A percentile compares a stretch with the other conserved stretches of the same genome.
Evolutionary conservation across 2,888 invertebrate species (phyloP).

Genomic region (Kryphioiulus occultus): DNA sequence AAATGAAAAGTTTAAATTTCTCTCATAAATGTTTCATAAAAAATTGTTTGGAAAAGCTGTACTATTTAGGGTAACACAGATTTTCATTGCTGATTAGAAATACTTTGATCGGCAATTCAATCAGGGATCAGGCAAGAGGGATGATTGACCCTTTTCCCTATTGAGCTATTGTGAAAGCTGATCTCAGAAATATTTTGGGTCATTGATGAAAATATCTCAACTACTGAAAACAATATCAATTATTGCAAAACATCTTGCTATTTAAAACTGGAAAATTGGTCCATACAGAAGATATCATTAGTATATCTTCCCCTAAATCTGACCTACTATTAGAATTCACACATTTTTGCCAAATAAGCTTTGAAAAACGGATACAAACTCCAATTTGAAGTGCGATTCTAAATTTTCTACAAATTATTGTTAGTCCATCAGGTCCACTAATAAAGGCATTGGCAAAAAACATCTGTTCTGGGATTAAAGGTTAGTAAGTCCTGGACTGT

Average conservation of each 20-base stretch:
- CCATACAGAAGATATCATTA: neutral
- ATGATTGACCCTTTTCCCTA: neutral
- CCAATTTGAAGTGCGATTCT: neutral
- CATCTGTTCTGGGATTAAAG: neutral
- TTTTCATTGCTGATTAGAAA: neutral
- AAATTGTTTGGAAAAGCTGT: too few species aligned
- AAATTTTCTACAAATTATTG: neutral
- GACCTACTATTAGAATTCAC: neutral
- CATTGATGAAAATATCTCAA: neutral
- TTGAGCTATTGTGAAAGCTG: neutral
- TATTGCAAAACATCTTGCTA: neutral
- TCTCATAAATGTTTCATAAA: too few species aligned
- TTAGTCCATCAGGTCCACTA: neutral
- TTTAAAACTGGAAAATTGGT: neutral
- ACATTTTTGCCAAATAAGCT: neutral
- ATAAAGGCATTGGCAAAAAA: neutral
- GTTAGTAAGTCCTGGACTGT: neutral
- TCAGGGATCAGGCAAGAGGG: neutral
- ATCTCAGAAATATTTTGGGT: constrained; percentile 30
- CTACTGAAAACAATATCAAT: neutral
- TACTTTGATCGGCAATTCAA: neutral
- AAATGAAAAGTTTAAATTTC: too few species aligned
- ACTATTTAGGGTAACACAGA: too few species aligned
- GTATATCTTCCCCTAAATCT: neutral
- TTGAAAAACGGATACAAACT: neutral